Conservation (phyloP, 2,888 invertebrate genomes). For the Pimpla rufipes region DNA sequence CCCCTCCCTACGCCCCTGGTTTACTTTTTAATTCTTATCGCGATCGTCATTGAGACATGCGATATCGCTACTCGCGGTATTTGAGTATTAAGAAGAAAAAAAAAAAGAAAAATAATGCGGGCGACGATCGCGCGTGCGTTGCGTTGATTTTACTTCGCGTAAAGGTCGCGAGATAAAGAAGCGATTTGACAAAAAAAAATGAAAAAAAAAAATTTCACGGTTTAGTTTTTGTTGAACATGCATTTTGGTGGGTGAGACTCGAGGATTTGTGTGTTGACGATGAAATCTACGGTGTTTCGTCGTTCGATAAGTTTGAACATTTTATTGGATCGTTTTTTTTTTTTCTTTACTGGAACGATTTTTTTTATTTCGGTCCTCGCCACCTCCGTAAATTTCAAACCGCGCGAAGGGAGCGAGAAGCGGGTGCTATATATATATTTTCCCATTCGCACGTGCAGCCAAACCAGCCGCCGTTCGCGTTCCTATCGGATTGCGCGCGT, state of each 20-base stretch:
- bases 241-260: background rate
- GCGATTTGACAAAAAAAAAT: background rate
- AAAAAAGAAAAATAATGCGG: constrained; percentile 11
- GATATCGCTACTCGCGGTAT: constrained; percentile 24
- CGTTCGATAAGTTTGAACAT: background rate
- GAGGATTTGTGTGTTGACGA: background rate
- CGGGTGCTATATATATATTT: constrained; percentile 25
- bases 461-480: constrained; percentile 42
- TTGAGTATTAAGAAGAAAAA: constrained; percentile 4
- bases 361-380: background rate
- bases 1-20: background rate
- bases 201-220: background rate
- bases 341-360: background rate
- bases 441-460: constrained; percentile 40
- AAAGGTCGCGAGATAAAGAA: constrained; percentile 21
- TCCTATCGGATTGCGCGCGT: constrained; percentile 55
- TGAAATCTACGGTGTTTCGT: background rate
- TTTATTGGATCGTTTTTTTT: background rate
- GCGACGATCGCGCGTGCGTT: background rate
- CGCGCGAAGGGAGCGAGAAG: background rate
- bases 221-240: constrained; percentile 7
- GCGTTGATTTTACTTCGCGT: background rate
- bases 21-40: constrained; percentile 28
- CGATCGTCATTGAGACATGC: constrained; percentile 39
- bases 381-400: background rate